phyloP scores from a whole-genome alignment of 2,797 vertebrate genomes.

The Cyprinella venusta region DNA sequence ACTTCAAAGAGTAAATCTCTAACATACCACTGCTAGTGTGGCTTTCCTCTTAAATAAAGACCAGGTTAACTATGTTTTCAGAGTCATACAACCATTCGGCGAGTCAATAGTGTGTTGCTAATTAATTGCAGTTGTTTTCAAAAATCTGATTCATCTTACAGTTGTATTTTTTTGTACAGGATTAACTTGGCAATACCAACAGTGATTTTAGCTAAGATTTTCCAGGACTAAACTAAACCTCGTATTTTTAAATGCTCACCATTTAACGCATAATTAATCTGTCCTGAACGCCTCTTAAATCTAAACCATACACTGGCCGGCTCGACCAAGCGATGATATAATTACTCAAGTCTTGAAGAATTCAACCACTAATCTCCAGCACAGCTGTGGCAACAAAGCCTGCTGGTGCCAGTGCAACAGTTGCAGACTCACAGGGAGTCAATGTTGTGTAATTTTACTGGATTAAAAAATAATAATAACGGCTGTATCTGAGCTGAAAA shows the following conservation, averaged over 20 bases:
- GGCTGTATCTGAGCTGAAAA: slow-evolving; percentile 9
- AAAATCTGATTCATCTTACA: neutral
- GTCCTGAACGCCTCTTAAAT: slow-evolving; percentile 29
- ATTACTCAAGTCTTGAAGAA: slow-evolving; percentile 49
- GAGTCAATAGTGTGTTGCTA: neutral
- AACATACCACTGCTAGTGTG: neutral
- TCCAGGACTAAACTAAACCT: slow-evolving; percentile 3
- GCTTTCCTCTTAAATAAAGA: neutral
- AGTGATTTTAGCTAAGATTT: neutral
- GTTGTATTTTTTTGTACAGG: neutral
- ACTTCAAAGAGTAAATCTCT: neutral
- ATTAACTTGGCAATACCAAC: neutral
- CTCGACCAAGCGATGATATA: slow-evolving; percentile 47
- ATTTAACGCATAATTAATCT: slow-evolving; percentile 39
- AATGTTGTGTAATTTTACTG: slow-evolving; percentile 4
- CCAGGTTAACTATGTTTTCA: neutral
- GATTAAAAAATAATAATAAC: neutral
- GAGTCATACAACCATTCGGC: neutral
- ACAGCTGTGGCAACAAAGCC: slow-evolving; percentile 52
- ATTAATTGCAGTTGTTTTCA: slow-evolving; percentile 2
- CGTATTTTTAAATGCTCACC: neutral
- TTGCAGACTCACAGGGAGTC: neutral
- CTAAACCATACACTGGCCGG: slow-evolving; percentile 9
- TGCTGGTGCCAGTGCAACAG: slow-evolving; percentile 11
- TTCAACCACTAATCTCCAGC: slow-evolving; percentile 32